These are phyloP conservation scores for Coleophora deauratella DNA, from an alignment of 2,888 invertebrate genomes.

Conservation along the genomic window DNA sequence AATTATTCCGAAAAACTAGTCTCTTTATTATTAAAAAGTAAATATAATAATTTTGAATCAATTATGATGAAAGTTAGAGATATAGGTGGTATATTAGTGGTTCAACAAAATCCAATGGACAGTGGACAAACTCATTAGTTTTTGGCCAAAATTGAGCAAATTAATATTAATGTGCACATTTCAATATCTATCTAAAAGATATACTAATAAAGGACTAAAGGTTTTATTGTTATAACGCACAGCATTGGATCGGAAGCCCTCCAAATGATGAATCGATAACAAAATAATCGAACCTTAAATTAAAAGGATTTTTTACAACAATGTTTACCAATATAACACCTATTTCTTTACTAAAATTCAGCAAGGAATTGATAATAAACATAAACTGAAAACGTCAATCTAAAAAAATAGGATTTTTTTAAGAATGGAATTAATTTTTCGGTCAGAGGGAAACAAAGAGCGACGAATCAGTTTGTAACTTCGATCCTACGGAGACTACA, in stretches of 20 bases:
- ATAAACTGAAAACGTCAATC: too few relatives aligned
- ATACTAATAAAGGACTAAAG: conserved; percentile 8
- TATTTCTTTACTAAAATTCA: conserved; percentile 21
- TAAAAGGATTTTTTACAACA: conserved; percentile 3
- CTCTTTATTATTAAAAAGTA: too few relatives aligned
- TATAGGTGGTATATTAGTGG: conserved; percentile 34
- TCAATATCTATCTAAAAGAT: conserved; percentile 9
- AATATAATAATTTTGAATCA: too few relatives aligned
- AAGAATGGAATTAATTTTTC: too few relatives aligned
- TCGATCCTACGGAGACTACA: conserved; percentile 4
- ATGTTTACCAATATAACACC: conserved; percentile 46
- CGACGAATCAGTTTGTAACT: too few relatives aligned
- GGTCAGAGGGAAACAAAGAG: too few relatives aligned
- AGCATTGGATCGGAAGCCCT: conserved; percentile 33
- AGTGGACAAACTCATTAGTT: too few relatives aligned
- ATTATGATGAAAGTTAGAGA: conserved; percentile 4
- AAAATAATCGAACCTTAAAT: conserved; percentile 6
- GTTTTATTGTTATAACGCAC: conserved; percentile 32
- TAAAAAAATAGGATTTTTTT: too few relatives aligned
- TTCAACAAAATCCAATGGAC: conserved; percentile 5
- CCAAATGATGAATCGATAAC: conserved; percentile 12
- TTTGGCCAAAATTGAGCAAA: conserved; percentile 20
- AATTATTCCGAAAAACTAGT: conserved; percentile 32
- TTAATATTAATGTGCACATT: conserved; percentile 15
- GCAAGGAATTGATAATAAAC: too few relatives aligned